Evolutionary conservation across 2,888 invertebrate species (phyloP).

Genomic region (Heliconius cydno): DNA sequence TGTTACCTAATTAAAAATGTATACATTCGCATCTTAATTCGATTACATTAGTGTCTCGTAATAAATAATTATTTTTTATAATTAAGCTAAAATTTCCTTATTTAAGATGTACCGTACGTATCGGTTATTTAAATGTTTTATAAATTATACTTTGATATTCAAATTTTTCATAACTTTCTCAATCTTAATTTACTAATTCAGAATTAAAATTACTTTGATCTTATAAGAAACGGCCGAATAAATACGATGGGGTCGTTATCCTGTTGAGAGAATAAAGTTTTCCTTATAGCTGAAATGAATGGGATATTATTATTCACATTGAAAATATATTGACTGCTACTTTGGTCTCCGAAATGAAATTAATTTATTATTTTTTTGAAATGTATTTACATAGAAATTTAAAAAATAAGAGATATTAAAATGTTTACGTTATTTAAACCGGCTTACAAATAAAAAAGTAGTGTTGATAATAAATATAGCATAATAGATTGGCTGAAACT

Average conservation of each 20-base stretch:
- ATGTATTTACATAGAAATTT: too few species aligned
- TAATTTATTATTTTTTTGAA: too few species aligned
- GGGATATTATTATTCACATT: not conserved
- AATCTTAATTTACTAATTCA: not conserved
- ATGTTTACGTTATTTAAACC: too few species aligned
- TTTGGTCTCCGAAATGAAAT: too few species aligned
- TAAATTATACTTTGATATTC: constrained; percentile 7
- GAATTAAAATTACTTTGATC: not conserved
- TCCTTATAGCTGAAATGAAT: not conserved
- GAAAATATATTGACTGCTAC: not conserved
- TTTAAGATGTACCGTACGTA: not conserved
- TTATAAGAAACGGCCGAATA: not conserved
- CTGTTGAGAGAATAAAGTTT: not conserved
- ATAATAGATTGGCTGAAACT: too few species aligned
- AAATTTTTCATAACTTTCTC: not conserved
- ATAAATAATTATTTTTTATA: not conserved
- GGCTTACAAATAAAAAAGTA: too few species aligned
- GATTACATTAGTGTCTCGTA: not conserved
- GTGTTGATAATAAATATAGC: too few species aligned
- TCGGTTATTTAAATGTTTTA: not conserved
- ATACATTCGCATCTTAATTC: not conserved
- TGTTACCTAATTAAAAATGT: not conserved
- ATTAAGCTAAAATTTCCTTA: too few species aligned
- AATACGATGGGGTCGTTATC: not conserved
- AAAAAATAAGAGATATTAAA: too few species aligned